Conservation (phyloP, 1,140 invertebrate species). For the Hydropsyche tenuis region DNA sequence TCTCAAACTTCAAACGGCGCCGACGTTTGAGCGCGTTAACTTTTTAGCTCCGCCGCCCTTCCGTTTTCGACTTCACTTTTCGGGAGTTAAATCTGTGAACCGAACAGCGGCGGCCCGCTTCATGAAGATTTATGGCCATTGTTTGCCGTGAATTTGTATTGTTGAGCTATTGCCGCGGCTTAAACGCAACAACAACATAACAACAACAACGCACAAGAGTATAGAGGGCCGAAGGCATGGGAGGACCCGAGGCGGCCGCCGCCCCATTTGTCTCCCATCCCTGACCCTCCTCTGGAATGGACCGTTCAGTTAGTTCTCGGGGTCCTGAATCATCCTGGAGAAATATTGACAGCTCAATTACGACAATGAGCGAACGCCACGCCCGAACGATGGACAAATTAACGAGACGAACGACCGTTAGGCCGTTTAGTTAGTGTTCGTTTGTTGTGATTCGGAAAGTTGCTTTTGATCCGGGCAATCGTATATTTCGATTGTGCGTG, state of each 20-base stretch:
- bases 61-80: slow-evolving; percentile 18
- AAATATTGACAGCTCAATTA: slow-evolving; percentile 20
- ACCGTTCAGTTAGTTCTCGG: background rate
- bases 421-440: background rate
- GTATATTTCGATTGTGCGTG: too few relatives aligned
- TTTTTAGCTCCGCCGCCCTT: background rate
- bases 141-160: slow-evolving; percentile 40
- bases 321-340: slow-evolving; percentile 4
- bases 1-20: background rate
- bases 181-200: slow-evolving; percentile 10
- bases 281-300: too few relatives aligned
- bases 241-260: too few relatives aligned
- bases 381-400: background rate
- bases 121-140: slow-evolving; percentile 41
- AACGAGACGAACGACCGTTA: background rate
- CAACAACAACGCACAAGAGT: too few relatives aligned
- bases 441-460: too few relatives aligned
- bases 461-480: too few relatives aligned
- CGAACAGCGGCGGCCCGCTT: slow-evolving; percentile 6
- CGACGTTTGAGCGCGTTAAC: background rate
- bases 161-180: slow-evolving; percentile 33
- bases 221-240: too few relatives aligned
- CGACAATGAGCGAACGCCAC: background rate
- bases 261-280: slow-evolving; percentile 3
- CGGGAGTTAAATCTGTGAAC: slow-evolving; percentile 35